phyloP scores from a whole-genome alignment of 2,888 invertebrate genomes.

The Thyatira batis region DNA sequence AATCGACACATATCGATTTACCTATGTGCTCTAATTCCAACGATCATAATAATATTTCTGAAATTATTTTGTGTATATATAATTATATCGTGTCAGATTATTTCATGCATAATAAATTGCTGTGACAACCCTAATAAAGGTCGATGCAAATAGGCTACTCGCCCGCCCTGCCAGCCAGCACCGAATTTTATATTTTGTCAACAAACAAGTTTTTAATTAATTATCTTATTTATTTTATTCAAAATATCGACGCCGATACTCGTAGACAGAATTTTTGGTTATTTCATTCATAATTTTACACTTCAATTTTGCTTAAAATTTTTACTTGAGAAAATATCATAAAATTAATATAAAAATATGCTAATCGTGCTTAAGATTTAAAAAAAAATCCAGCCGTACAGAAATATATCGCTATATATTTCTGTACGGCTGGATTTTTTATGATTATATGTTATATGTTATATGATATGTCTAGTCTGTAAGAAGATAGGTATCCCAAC shows the following conservation, averaged over 20 bases:
- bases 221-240: conserved; percentile 61
- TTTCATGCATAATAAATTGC: neutral
- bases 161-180: conserved; percentile 4
- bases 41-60: neutral
- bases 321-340: too few species aligned
- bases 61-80: neutral
- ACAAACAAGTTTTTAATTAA: conserved; percentile 73
- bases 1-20: too few species aligned
- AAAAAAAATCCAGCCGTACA: too few species aligned
- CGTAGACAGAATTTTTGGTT: conserved; percentile 20
- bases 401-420: too few species aligned
- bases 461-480: too few species aligned
- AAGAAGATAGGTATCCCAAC: too few species aligned
- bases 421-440: too few species aligned
- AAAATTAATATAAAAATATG: too few species aligned
- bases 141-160: neutral
- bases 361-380: too few species aligned
- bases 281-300: conserved; percentile 18
- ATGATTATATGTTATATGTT: too few species aligned
- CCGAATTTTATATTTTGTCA: conserved; percentile 54
- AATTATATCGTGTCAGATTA: neutral
- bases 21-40: too few species aligned
- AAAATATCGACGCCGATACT: conserved; percentile 16
- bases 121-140: neutral
- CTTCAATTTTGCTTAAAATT: neutral